Conservation (phyloP, 2,888 invertebrate species). For the Auanema freiburgensis region DNA sequence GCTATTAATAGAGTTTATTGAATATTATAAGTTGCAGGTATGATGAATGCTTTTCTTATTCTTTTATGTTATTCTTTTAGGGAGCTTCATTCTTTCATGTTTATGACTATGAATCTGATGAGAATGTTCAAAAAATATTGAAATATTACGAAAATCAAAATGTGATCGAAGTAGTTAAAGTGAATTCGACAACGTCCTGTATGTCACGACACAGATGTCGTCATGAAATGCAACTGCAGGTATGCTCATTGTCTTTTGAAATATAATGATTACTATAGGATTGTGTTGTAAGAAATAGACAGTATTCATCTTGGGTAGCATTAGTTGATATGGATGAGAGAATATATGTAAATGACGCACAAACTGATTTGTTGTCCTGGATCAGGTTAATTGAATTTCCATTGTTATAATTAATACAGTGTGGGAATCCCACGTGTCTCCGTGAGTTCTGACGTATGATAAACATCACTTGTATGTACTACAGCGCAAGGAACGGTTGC, state of each 20-base stretch:
- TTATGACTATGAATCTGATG: constrained; percentile 18
- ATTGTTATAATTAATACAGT: not conserved
- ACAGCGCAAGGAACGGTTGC: too few relatives aligned
- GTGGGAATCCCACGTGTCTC: not conserved
- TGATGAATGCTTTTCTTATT: not conserved
- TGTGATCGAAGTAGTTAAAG: constrained; percentile 18
- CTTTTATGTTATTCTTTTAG: constrained; percentile 15
- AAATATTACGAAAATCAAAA: constrained; percentile 15
- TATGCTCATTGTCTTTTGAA: not conserved
- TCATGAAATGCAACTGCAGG: constrained; percentile 44
- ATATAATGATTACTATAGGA: constrained; percentile 22
- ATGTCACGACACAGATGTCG: constrained; percentile 37
- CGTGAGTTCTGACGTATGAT: not conserved
- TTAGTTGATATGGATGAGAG: constrained; percentile 40
- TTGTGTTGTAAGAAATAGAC: constrained; percentile 26
- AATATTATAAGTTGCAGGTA: constrained; percentile 38
- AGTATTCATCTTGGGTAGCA: constrained; percentile 22
- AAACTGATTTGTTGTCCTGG: constrained; percentile 15
- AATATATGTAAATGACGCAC: constrained; percentile 21
- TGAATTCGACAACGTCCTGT: constrained; percentile 31
- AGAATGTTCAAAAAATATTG: constrained; percentile 21
- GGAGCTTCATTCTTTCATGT: constrained; percentile 32
- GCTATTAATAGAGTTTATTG: constrained; percentile 34
- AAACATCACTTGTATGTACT: not conserved
- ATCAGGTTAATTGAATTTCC: constrained; percentile 9